Evolutionary conservation across 2,888 invertebrate genomes (phyloP).

Genomic region (Sicus ferrugineus): DNA sequence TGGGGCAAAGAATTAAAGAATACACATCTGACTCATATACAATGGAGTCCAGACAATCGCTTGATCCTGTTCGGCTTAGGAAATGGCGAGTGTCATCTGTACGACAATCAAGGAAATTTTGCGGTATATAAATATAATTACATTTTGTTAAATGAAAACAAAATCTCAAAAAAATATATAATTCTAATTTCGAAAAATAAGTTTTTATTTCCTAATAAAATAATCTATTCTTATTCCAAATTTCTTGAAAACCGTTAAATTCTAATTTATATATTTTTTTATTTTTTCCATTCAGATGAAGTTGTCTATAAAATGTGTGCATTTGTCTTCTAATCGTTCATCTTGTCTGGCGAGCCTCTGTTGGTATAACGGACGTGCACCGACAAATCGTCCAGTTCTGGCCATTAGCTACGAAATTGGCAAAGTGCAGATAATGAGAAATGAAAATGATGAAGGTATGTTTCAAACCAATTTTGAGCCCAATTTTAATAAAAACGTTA

Average conservation of each 20-base stretch:
- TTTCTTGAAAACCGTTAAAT: not conserved
- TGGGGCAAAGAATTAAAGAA: constrained; percentile 98
- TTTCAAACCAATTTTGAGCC: not conserved
- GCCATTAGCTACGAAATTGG: constrained; percentile 91
- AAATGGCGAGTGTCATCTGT: constrained; percentile 92
- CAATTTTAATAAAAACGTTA: not conserved
- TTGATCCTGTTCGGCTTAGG: constrained; percentile 87
- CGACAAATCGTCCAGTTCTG: constrained; percentile 78
- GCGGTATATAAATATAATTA: constrained; percentile 66
- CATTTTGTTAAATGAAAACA: too few species aligned
- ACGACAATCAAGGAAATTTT: constrained; percentile 90
- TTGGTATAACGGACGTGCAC: constrained; percentile 86
- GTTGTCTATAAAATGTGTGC: constrained; percentile 71
- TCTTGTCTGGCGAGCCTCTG: constrained; percentile 78
- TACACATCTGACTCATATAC: constrained; percentile 81
- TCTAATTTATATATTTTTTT: not conserved
- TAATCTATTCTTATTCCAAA: too few species aligned
- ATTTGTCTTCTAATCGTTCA: constrained; percentile 66
- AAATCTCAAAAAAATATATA: too few species aligned
- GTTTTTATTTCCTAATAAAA: too few species aligned
- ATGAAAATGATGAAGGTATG: constrained; percentile 84
- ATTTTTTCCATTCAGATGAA: constrained; percentile 70
- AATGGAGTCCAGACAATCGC: constrained; percentile 96
- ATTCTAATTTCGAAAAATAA: too few species aligned
- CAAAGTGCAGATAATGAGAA: constrained; percentile 85